phyloP scores from a whole-genome alignment of 2,888 invertebrate genomes.

The Chirona hameri region DNA sequence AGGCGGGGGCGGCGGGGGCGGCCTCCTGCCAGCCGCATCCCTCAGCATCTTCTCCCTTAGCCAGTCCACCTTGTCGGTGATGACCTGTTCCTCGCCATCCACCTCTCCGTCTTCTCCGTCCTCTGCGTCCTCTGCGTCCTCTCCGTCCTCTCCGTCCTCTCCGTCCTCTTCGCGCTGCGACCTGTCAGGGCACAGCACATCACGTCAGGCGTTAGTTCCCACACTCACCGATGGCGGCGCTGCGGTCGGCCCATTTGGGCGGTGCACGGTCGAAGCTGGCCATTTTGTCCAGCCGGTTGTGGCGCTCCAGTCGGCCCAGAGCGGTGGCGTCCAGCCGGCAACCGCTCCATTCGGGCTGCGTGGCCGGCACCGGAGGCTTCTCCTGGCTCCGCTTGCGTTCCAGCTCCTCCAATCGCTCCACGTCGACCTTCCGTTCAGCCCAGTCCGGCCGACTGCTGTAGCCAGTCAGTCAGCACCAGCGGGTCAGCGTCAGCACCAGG shows the following conservation, averaged over 20 bases:
- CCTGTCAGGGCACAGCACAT: background rate
- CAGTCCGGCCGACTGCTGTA: background rate
- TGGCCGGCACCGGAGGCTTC: background rate
- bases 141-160: background rate
- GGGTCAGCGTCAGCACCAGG: too few relatives aligned
- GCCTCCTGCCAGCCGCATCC: background rate
- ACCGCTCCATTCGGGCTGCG: slow-evolving; percentile 12
- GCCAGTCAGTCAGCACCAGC: background rate
- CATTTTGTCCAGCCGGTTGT: slow-evolving; percentile 3
- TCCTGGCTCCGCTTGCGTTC: background rate
- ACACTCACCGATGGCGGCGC: background rate
- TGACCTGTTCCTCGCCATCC: background rate
- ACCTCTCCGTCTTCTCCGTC: background rate
- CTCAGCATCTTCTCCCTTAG: slow-evolving; percentile 10
- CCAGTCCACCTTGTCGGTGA: slow-evolving; percentile 14
- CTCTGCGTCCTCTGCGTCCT: background rate
- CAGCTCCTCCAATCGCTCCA: slow-evolving; percentile 13
- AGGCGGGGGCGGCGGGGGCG: background rate
- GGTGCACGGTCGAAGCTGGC: slow-evolving; percentile 2
- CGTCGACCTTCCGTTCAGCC: background rate
- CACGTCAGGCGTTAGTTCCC: background rate
- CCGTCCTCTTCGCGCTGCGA: background rate
- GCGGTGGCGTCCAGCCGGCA: background rate
- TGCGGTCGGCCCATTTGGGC: background rate
- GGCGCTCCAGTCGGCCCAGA: background rate